Evolutionary conservation across 2,113 vertebrate genomes (phyloP), one percentile per base, ranked within the genome.

Genomic region (Turdus rufiventris): DNA sequence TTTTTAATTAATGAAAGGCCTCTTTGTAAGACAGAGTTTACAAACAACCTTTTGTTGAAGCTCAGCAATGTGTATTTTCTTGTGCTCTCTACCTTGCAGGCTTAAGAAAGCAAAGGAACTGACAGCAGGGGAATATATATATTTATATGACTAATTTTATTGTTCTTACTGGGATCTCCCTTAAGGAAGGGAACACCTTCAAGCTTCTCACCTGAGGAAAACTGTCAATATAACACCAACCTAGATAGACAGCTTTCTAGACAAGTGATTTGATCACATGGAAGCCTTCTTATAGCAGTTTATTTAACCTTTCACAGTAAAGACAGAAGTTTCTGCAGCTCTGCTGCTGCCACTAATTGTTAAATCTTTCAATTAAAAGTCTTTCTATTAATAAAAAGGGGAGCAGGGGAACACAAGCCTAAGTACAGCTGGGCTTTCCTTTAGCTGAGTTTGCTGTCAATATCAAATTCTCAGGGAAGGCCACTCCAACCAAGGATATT

Each of bases 241-340:
- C 23, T 21, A 53, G 47, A 76, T 3, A 2, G 1, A 83, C 31
- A 61, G 17, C 51, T 38, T 87, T 60, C 36, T 53, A 85, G 13
- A 43, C 5, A 14, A 78, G 45, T 2, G 2, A 29, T 76, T 62
- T 43, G 29, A 71, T 19, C 5, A 4, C 0, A 0, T 40, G 7
- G 33, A 76, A 89, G 50, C 2, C 5, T 71, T 83, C 29, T n/a
- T 51, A 0, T 5, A 93, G 38, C 20, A 40, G 36, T 24, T 61
- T 15, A 29, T 40, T 43, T 20, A 63, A 54, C 10, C 9, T 75
- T 70, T 31, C 8, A 88, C 25, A 10, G 24, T 6, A 21, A 91
- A 76, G 12, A 20, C 7, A 65, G 28, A 42, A 83, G 18, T 50
- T 86, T 76, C 60, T 62, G 34, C 60, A 73, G 43, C 75, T 90